These are phyloP conservation scores for Hermatobates lingyangjiaoensis DNA, from an alignment of 1,140 invertebrate genomes.

Conservation along the genomic window DNA sequence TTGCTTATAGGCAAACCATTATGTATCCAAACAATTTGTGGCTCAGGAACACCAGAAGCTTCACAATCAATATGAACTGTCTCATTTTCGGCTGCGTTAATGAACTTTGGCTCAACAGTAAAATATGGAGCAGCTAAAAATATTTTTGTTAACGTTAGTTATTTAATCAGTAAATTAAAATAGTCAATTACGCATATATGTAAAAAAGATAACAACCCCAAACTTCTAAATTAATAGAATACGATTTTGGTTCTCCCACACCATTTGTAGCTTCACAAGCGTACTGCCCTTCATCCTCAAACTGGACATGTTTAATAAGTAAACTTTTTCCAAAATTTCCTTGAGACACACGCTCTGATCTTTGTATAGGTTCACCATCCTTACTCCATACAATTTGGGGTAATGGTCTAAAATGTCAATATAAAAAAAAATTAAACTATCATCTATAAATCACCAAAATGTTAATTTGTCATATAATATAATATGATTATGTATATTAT, in stretches of 20 bases:
- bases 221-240: constrained; percentile 65
- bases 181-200: background rate
- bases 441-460: constrained; percentile 4
- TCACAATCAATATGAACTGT: constrained; percentile 69
- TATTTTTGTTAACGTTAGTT: background rate
- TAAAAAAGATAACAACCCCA: constrained; percentile 31
- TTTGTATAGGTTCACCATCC: constrained; percentile 41
- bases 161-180: background rate
- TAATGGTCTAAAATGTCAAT: constrained; percentile 32
- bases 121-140: constrained; percentile 72
- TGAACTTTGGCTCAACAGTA: constrained; percentile 70
- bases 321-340: constrained; percentile 85
- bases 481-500: constrained; percentile 1
- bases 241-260: constrained; percentile 59
- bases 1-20: constrained; percentile 79
- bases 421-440: background rate
- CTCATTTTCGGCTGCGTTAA: constrained; percentile 80
- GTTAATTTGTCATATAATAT: constrained; percentile 1
- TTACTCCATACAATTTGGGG: constrained; percentile 72
- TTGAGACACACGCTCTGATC: constrained; percentile 55
- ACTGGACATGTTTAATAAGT: constrained; percentile 63
- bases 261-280: constrained; percentile 84
- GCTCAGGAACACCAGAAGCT: constrained; percentile 71
- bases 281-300: constrained; percentile 71
- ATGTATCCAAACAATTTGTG: constrained; percentile 88